Percentiles rank a stretch among this genome's conserved stretches.
Conservation (phyloP, 2,113 vertebrate genomes). For the Channa argus region DNA sequence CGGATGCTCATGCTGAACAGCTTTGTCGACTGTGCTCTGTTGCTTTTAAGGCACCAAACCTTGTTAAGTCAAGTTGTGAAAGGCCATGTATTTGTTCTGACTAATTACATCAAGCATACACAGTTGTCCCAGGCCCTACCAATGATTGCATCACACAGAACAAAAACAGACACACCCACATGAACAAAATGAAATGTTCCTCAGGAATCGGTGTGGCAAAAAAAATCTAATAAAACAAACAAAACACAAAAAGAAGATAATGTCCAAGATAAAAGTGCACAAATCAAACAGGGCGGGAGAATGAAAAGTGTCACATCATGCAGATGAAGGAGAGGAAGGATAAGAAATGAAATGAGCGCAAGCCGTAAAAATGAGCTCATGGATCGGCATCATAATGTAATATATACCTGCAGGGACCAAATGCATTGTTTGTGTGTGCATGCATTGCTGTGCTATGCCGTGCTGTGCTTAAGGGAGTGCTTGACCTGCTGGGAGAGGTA, state of each 20-base stretch:
- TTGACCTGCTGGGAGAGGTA: slow-evolving; percentile 93
- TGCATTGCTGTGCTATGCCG: slow-evolving; percentile 16
- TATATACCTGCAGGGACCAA: slow-evolving; percentile 13
- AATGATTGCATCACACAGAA: slow-evolving; percentile 12
- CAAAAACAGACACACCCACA: slow-evolving; percentile 36
- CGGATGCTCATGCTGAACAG: background rate
- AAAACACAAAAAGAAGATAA: background rate
- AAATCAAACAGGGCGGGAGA: slow-evolving; percentile 12
- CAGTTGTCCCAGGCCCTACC: background rate
- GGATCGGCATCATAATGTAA: background rate
- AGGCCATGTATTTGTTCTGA: background rate
- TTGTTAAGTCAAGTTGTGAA: background rate
- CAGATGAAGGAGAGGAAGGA: slow-evolving; percentile 30
- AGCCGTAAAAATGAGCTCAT: slow-evolving; percentile 14
- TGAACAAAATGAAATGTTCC: background rate
- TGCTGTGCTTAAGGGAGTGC: slow-evolving; percentile 70
- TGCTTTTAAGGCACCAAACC: background rate
- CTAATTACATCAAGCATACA: background rate
- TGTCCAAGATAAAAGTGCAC: background rate
- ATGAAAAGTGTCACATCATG: slow-evolving; percentile 37
- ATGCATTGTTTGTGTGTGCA: slow-evolving; percentile 52
- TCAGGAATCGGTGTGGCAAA: background rate
- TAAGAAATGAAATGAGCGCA: slow-evolving; percentile 32
- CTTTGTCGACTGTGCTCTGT: background rate
- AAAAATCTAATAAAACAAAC: no score